These are phyloP conservation scores for Sarcoramphus papa DNA, from an alignment of 2,797 vertebrate genomes.

Conservation along the genomic window DNA sequence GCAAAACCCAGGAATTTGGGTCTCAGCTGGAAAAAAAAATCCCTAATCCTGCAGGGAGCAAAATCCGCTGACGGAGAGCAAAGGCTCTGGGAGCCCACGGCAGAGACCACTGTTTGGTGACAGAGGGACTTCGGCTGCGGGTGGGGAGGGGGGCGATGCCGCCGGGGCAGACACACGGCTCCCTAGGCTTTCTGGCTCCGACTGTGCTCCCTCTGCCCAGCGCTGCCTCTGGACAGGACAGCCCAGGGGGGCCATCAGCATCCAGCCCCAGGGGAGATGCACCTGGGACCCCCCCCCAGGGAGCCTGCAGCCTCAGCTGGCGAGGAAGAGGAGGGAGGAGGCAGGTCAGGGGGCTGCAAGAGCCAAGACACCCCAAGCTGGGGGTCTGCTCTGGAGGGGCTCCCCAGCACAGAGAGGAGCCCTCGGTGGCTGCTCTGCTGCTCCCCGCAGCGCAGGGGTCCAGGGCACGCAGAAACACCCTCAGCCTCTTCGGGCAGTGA, in stretches of 20 bases:
- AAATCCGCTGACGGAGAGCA: rapidly evolving
- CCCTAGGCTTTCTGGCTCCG: rapidly evolving
- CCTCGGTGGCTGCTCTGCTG: background rate
- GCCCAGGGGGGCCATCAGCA: rapidly evolving
- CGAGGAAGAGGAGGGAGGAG: background rate
- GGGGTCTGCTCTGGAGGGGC: background rate
- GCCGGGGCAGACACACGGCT: background rate
- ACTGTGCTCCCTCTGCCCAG: background rate
- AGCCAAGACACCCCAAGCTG: rapidly evolving
- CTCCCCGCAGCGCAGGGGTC: background rate
- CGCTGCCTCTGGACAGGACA: background rate
- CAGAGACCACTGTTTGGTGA: background rate
- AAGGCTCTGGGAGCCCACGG: background rate
- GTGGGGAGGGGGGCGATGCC: background rate
- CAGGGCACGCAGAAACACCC: background rate
- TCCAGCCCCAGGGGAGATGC: background rate
- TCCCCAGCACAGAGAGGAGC: background rate
- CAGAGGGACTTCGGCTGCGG: background rate
- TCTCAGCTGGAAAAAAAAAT: background rate
- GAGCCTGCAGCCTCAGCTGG: background rate
- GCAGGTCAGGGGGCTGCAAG: background rate
- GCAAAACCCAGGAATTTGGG: background rate
- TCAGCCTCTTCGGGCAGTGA: rapidly evolving
- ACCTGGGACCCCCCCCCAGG: background rate
- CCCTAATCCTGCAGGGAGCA: background rate